Evolutionary conservation across 2,113 vertebrate genomes (phyloP), one percentile per base, ranked within the genome.

Genomic region (Osmerus eperlanus): DNA sequence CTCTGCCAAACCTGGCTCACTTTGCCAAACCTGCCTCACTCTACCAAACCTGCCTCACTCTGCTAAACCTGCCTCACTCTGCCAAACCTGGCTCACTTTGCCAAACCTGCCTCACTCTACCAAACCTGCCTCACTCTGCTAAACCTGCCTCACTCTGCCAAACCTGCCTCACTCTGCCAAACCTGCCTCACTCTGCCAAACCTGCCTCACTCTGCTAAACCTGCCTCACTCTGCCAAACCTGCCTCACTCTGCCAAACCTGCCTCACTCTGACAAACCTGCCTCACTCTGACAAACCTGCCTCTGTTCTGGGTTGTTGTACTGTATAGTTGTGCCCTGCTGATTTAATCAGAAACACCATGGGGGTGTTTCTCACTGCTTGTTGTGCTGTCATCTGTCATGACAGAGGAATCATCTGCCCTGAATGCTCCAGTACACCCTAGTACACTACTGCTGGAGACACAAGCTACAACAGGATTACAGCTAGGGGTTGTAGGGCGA

Each of bases 391-490:
- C 54, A 56, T 74, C 70, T 67, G 74, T 74, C 72, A 77, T 75
- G 18, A 23, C 21, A 9, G 58, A 19, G 58, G 29, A n/a, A 18
- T 53, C 16, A 15, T 16, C 47, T n/a, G 41, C 69, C 58, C 67
- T 77, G 72, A 60, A 73, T 68, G 77, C 77, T 72, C 66, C 76
- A 32, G 54, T 16, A 65, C 62, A 19, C 55, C n/a, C 15, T 15
- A 56, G 15, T 56, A 56, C 55, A 56, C 62, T 64, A 14, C 62
- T 64, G 60, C 67, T 70, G 67, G 66, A 59, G 41, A 51, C 64
- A 15, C 54, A 55, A 15, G 63, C 72, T 70, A 81, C 77, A 81
- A 76, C 32, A 52, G 80, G 80, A 85, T 86, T 81, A 85, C 71
- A 61, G 73, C 29, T 0, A 18, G 2, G 23, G 32, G 68, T 41